These are phyloP conservation scores for Gymnogyps californianus DNA, from an alignment of 2,113 vertebrate species.

Conservation along the genomic window DNA sequence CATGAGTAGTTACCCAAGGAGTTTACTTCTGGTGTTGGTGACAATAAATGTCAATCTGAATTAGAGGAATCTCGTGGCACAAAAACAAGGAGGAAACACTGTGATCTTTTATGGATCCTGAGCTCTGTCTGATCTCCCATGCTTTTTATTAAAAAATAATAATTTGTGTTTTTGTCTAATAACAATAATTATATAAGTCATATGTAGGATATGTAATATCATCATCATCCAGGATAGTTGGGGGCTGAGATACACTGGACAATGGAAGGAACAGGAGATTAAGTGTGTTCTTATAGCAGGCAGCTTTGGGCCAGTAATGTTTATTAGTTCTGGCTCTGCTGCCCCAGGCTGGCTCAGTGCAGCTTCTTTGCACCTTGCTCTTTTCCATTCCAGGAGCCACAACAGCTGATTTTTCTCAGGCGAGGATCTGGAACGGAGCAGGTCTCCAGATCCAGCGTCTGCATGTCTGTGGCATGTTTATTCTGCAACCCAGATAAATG, in stretches of 20 bases:
- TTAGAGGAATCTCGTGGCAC: background rate
- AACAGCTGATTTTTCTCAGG: background rate
- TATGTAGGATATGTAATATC: background rate
- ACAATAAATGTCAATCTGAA: conserved; percentile 8
- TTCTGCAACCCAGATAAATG: background rate
- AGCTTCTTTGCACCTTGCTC: background rate
- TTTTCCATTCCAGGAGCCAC: background rate
- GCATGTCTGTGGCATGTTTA: background rate
- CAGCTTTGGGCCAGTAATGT: background rate
- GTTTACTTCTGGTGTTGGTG: background rate
- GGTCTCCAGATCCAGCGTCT: background rate
- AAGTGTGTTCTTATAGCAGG: background rate
- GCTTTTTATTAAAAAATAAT: background rate
- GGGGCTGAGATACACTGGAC: background rate
- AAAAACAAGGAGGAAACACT: background rate
- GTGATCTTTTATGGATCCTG: background rate
- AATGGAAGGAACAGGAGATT: background rate
- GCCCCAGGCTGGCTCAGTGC: background rate
- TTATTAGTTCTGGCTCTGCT: background rate
- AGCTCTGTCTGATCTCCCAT: background rate
- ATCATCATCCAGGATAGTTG: background rate
- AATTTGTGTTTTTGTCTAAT: background rate
- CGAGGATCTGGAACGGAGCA: background rate
- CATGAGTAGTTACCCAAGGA: conserved; percentile 7
- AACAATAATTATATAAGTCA: background rate